Conservation (phyloP, 1,140 invertebrate genomes). For the Danaus melanippus region DNA sequence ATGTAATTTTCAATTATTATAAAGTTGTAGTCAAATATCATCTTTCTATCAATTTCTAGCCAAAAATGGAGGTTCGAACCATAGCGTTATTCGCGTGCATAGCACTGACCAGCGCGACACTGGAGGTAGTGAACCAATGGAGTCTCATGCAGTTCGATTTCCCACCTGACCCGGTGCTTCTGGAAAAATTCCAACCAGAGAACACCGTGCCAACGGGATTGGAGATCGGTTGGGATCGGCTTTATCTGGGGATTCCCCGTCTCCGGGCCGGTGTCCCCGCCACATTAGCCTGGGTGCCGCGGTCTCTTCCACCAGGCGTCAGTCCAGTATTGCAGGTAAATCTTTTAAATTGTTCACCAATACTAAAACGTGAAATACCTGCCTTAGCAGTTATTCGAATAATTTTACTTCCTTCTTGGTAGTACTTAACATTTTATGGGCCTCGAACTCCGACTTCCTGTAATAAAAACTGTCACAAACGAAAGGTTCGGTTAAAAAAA, state of each 20-base stretch:
- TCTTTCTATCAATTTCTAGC: constrained; percentile 13
- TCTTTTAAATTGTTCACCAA: neutral
- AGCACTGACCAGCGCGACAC: constrained; percentile 37
- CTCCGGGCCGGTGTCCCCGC: constrained; percentile 81
- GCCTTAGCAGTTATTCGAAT: too few relatives aligned
- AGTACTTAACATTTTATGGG: too few relatives aligned
- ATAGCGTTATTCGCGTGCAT: constrained; percentile 37
- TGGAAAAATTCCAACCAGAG: constrained; percentile 76
- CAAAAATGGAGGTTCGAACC: constrained; percentile 30
- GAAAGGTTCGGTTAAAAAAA: too few relatives aligned
- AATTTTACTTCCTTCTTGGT: too few relatives aligned
- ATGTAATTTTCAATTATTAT: too few relatives aligned
- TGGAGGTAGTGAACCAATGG: constrained; percentile 84
- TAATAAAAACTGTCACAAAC: too few relatives aligned
- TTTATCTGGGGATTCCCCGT: constrained; percentile 83
- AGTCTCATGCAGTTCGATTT: constrained; percentile 79
- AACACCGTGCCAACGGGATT: constrained; percentile 83
- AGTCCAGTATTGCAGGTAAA: constrained; percentile 76
- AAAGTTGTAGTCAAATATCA: too few relatives aligned
- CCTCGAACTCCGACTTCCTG: too few relatives aligned
- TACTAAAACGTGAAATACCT: neutral
- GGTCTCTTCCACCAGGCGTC: constrained; percentile 74
- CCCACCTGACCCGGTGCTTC: constrained; percentile 72
- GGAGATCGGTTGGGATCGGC: constrained; percentile 77
- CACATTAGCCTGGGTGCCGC: constrained; percentile 78